Conservation (phyloP, 2,797 vertebrate species). For the Syndactyla subalaris region DNA sequence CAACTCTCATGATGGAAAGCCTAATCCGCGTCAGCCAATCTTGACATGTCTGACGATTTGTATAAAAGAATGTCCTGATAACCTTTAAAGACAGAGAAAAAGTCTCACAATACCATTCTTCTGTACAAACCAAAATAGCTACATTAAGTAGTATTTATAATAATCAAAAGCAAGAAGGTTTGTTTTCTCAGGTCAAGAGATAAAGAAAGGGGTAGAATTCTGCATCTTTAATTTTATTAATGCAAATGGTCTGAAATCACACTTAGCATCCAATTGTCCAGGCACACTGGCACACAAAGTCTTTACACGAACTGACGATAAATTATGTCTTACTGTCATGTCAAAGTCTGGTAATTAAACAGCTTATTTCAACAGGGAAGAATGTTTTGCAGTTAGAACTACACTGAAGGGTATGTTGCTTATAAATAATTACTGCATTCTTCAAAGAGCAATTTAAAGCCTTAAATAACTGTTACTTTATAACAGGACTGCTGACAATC, state of each 20-base stretch:
- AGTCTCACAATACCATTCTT: background rate
- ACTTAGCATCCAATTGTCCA: background rate
- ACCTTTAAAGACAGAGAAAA: conserved; percentile 75
- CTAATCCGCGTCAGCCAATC: conserved; percentile 97
- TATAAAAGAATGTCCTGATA: conserved; percentile 97
- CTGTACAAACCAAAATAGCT: background rate
- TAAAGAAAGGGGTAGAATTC: background rate
- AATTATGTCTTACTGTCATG: background rate
- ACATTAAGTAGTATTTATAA: background rate
- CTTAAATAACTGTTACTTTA: background rate
- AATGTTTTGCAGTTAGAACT: background rate
- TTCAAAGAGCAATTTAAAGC: background rate
- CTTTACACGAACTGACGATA: background rate
- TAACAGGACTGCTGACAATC: background rate
- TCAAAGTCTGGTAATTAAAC: background rate
- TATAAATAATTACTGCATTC: background rate
- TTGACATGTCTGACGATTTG: conserved; percentile 97
- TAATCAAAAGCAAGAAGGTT: background rate
- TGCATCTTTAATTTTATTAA: background rate
- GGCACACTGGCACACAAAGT: background rate
- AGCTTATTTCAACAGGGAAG: background rate
- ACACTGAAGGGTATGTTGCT: background rate
- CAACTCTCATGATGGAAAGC: conserved; percentile 96
- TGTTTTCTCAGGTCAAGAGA: background rate
- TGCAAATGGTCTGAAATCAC: background rate